phyloP scores from a whole-genome alignment of 2,113 vertebrate species.

The Rhinichthys klamathensis region DNA sequence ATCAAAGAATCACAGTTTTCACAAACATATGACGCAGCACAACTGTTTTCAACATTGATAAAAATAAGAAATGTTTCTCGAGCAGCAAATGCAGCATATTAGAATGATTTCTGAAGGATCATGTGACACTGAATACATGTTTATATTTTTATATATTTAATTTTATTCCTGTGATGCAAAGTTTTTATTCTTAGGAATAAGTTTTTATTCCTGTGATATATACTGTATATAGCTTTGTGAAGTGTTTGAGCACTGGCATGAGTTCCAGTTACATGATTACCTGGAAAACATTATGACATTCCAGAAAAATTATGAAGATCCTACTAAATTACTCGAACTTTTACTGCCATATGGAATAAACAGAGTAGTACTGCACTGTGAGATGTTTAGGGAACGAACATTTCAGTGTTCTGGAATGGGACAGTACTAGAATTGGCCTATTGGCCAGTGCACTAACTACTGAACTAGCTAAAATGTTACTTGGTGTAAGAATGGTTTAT shows the following conservation, averaged over 20 bases:
- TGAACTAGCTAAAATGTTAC: background rate
- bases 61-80: background rate
- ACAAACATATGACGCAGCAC: too few species aligned
- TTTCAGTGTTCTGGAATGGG: background rate
- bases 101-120: background rate
- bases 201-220: too few species aligned
- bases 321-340: background rate
- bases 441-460: background rate
- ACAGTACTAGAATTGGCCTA: background rate
- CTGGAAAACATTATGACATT: background rate
- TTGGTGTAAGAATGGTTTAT: background rate
- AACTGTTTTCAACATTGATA: too few species aligned
- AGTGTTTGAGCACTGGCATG: background rate
- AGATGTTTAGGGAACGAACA: too few species aligned
- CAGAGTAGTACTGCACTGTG: background rate
- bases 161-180: too few species aligned
- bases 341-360: background rate
- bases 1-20: too few species aligned
- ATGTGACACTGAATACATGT: background rate
- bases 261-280: background rate
- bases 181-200: too few species aligned
- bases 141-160: too few species aligned
- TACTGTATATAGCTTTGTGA: background rate
- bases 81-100: background rate
- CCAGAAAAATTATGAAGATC: background rate